These are phyloP conservation scores for Pristiophorus japonicus DNA, from an alignment of 2,113 vertebrate genomes.

Conservation along the genomic window DNA sequence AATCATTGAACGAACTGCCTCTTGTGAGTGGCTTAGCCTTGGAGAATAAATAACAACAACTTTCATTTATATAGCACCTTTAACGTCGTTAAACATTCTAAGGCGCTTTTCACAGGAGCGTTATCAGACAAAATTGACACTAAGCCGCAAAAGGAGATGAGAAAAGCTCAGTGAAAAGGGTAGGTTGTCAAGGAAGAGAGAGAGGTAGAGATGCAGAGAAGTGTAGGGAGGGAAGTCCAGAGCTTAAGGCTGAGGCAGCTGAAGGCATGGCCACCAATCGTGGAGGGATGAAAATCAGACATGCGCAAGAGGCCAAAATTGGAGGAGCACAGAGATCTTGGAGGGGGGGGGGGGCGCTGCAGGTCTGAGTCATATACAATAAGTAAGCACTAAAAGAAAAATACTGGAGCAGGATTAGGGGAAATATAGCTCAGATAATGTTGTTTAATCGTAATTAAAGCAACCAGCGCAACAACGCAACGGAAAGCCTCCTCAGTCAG, in stretches of 20 bases:
- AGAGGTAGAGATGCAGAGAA: neutral
- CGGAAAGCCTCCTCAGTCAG: slow-evolving; percentile 49
- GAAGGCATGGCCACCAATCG: neutral
- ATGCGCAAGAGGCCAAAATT: neutral
- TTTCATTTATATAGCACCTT: neutral
- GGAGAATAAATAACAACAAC: neutral
- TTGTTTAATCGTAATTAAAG: neutral
- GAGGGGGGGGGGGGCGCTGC: neutral
- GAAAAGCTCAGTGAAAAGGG: neutral
- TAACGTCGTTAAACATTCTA: neutral
- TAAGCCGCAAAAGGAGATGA: neutral
- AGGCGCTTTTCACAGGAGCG: neutral
- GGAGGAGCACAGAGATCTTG: neutral
- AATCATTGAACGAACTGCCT: neutral
- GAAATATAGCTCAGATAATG: neutral
- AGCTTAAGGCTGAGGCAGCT: neutral
- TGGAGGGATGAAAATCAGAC: neutral
- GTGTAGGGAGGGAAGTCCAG: neutral
- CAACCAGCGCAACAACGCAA: neutral
- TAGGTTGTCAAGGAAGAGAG: neutral
- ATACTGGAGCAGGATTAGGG: neutral
- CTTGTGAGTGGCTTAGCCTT: too few species aligned
- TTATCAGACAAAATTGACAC: neutral
- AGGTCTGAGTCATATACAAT: neutral
- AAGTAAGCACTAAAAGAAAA: neutral